Evolutionary conservation across 2,797 vertebrate species (phyloP).

Genomic region (Molossus alvarezi): DNA sequence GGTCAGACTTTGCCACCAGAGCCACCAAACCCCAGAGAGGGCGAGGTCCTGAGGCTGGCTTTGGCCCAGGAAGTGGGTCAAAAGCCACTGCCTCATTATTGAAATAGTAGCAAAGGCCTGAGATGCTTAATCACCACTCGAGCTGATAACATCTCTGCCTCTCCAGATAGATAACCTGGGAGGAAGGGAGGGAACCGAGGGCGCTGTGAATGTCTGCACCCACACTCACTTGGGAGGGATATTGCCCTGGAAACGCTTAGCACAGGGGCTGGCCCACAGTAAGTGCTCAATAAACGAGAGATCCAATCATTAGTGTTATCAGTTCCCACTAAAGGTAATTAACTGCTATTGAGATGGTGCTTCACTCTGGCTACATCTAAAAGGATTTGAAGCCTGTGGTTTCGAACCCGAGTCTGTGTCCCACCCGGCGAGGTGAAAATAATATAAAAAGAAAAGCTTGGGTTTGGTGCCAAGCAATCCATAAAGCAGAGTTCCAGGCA

Average conservation of each 20-base stretch:
- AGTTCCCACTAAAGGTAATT: constrained; percentile 10
- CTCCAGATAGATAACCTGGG: not conserved
- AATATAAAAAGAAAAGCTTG: constrained; percentile 38
- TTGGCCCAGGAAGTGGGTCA: constrained; percentile 77
- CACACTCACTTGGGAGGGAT: constrained; percentile 44
- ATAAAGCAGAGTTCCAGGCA: not conserved
- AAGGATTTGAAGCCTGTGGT: constrained; percentile 28
- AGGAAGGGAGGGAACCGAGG: constrained; percentile 53
- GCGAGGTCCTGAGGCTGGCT: not conserved
- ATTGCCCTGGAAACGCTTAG: not conserved
- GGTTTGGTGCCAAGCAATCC: not conserved
- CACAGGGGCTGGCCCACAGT: not conserved
- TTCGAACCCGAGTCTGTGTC: not conserved
- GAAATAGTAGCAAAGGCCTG: constrained; percentile 56
- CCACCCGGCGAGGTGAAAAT: not conserved
- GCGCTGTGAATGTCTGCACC: constrained; percentile 11
- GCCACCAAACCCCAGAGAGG: constrained; percentile 5
- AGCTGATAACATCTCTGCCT: constrained; percentile 75
- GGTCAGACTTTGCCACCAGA: constrained; percentile 38
- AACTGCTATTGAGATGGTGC: not conserved
- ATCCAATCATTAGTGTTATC: constrained; percentile 24
- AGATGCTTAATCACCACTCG: constrained; percentile 53
- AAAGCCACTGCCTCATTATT: constrained; percentile 70
- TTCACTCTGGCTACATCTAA: constrained; percentile 54
- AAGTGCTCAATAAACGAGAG: not conserved